Evolutionary conservation across 2,113 vertebrate species (phyloP).

Genomic region (Actenoides hombroni): DNA sequence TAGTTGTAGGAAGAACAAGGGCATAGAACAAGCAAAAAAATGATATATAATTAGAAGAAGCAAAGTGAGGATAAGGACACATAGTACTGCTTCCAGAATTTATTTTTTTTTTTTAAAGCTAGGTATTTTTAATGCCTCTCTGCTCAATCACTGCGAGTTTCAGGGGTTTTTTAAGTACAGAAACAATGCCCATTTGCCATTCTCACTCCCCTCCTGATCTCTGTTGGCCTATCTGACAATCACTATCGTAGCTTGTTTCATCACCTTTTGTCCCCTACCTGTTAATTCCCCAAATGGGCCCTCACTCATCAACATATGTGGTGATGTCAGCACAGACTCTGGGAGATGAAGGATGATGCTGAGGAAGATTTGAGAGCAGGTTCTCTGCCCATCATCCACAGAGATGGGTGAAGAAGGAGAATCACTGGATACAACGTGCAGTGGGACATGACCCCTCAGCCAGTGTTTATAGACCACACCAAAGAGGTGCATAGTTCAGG

Average conservation of each 20-base stretch:
- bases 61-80: not conserved
- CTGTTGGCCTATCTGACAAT: not conserved
- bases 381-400: not conserved
- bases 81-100: not conserved
- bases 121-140: not conserved
- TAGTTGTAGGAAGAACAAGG: not conserved
- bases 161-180: not conserved
- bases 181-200: not conserved
- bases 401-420: not conserved
- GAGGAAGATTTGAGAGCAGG: not conserved
- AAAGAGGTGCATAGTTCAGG: not conserved
- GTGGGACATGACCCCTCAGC: not conserved
- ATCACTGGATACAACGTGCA: not conserved
- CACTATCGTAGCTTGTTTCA: rapidly evolving
- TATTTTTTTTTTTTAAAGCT: not conserved
- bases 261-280: not conserved
- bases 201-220: not conserved
- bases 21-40: rapidly evolving
- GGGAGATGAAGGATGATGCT: not conserved
- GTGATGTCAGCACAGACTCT: not conserved
- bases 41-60: not conserved
- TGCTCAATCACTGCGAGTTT: not conserved
- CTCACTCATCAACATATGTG: rapidly evolving
- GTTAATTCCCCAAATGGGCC: not conserved
- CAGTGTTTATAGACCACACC: rapidly evolving